These are phyloP conservation scores for Lissonota sp. DNA, from an alignment of 2,888 invertebrate species.

Conservation along the genomic window DNA sequence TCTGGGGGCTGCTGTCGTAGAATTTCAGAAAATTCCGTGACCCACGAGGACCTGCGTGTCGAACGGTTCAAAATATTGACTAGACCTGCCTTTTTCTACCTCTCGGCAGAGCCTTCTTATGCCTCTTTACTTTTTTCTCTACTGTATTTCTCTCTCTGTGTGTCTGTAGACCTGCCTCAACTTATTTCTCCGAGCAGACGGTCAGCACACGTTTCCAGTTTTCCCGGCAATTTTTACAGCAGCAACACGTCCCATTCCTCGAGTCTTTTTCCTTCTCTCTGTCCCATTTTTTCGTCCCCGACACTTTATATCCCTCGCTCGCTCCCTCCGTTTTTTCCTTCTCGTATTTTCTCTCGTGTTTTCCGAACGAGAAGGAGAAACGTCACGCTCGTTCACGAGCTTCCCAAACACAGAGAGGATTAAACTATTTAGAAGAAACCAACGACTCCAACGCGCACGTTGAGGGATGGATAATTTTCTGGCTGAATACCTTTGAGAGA, in stretches of 20 bases:
- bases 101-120: conserved; percentile 48
- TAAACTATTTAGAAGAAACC: conserved; percentile 39
- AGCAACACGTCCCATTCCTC: conserved; percentile 5
- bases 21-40: conserved; percentile 67
- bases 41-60: conserved; percentile 67
- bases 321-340: conserved; percentile 39
- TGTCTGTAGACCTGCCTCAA: conserved; percentile 42
- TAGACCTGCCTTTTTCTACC: conserved; percentile 50
- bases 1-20: conserved; percentile 58
- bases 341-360: neutral
- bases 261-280: neutral
- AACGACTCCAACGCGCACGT: conserved; percentile 17
- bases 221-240: conserved; percentile 49
- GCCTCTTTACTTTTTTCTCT: neutral
- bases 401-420: conserved; percentile 13
- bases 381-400: conserved; percentile 59
- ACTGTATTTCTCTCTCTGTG: neutral
- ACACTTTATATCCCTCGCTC: too few species aligned
- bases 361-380: conserved; percentile 44
- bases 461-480: conserved; percentile 49
- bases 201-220: conserved; percentile 48
- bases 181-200: conserved; percentile 32
- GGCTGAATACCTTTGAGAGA: conserved; percentile 31
- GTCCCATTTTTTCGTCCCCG: conserved; percentile 39
- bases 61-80: conserved; percentile 73